Evolutionary conservation across 2,888 invertebrate species (phyloP).

Genomic region (Mythimna loreyi): DNA sequence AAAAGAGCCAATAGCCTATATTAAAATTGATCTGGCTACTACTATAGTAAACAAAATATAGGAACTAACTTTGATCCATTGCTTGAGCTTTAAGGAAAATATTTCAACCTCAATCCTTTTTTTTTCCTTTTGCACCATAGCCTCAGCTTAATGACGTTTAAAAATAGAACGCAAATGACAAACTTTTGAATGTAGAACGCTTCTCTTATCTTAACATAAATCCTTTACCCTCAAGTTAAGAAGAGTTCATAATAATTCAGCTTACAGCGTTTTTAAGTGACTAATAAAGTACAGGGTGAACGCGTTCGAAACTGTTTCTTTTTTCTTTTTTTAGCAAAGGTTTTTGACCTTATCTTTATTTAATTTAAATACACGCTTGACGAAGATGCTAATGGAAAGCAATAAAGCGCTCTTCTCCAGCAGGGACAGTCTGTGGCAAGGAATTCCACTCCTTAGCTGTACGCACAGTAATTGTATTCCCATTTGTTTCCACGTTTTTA

Average conservation of each 20-base stretch:
- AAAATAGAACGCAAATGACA: slow-evolving; percentile 28
- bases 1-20: no score
- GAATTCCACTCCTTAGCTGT: no score
- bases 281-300: slow-evolving; percentile 58
- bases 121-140: background rate
- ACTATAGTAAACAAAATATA: no score
- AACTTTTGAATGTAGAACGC: slow-evolving; percentile 36
- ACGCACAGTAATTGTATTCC: no score
- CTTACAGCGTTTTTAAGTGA: slow-evolving; percentile 60
- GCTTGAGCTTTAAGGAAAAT: background rate
- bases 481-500: no score
- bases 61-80: background rate
- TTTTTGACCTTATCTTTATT: no score
- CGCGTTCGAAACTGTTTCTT: slow-evolving; percentile 50
- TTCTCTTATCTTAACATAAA: slow-evolving; percentile 30
- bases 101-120: background rate
- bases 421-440: no score
- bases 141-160: slow-evolving; percentile 8
- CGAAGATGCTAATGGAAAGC: no score
- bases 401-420: no score
- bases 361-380: no score
- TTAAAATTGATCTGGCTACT: no score
- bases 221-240: slow-evolving; percentile 28
- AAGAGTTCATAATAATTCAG: slow-evolving; percentile 33
- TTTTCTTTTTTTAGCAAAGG: slow-evolving; percentile 33